Evolutionary conservation across 2,888 invertebrate genomes (phyloP), one percentile per base, ranked within the genome.

Genomic region (Salpingus planirostris): DNA sequence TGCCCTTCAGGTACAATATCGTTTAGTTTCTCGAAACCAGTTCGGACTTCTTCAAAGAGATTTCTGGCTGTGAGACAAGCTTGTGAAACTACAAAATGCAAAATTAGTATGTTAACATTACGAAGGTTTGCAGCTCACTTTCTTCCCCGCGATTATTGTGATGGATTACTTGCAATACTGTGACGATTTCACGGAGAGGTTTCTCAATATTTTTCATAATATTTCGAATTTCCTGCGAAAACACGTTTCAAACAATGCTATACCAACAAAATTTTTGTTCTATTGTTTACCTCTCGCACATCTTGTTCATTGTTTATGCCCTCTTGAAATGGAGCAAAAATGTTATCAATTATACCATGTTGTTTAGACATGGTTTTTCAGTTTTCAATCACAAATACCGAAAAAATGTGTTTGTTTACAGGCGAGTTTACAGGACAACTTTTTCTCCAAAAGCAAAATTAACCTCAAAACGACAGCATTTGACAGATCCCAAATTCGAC

Each of bases 121-220:
- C 18, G 5, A 6, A 8, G 18, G 8, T 6, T 18, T 18, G 18
- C 18, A 18, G 18, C 30, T 41, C 66, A 80, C 87, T 76, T 55
- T 78, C 76, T 45, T 74, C 72, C 33, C 76, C 69, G 42, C 74
- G 74, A 44, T 66, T 65, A 29, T 69, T 68, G 47, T 82, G 80
- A 54, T 93, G 92, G 42, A 92, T 87, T 12, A 80, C 72, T 68
- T 91, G 90, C 15, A 92, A 65, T 11, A 75, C 66, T 13, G 85
- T 85, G n/a, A 79, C 69, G 14, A 86, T 80, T 62, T 88, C 85
- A 32, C 90, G 71, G 0, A 81, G 75, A 38, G 73, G 68, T 50
- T 84, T 83, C 49, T 91, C 90, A 25, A 90, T 73, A 50, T 86
- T 82, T 54, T 76, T 77, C 28, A 83, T 79, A 31, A 74, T 71